These are phyloP conservation scores for Callimorpha dominula DNA, from an alignment of 2,888 invertebrate species.

Conservation along the genomic window DNA sequence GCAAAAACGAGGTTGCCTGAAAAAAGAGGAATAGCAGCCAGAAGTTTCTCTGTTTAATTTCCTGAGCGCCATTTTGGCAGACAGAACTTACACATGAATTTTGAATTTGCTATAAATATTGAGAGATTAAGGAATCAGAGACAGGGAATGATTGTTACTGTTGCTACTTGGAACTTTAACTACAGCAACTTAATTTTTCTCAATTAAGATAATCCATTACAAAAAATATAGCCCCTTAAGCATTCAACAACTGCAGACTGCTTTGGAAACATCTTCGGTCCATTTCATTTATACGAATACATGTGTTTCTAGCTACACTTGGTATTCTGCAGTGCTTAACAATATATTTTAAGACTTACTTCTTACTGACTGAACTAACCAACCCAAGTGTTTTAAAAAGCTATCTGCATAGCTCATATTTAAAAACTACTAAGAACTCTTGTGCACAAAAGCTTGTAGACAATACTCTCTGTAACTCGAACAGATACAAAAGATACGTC, in stretches of 20 bases:
- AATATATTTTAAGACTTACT: not conserved
- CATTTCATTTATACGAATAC: not conserved
- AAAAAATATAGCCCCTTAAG: not conserved
- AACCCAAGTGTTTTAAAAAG: not conserved
- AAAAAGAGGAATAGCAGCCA: conserved; percentile 29
- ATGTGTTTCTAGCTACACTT: not conserved
- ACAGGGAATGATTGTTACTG: not conserved
- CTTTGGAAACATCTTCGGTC: not conserved
- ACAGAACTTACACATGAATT: conserved; percentile 43
- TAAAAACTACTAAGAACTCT: not conserved
- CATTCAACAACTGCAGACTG: not conserved
- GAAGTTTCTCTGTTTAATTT: conserved; percentile 65
- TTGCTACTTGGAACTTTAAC: not conserved
- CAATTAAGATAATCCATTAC: not conserved
- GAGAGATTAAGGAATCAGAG: conserved; percentile 2
- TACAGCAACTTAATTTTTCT: not conserved
- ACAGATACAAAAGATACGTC: not conserved
- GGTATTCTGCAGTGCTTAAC: no score
- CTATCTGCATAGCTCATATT: not conserved
- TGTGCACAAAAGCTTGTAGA: not conserved
- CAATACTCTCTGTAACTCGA: not conserved
- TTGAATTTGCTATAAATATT: conserved; percentile 23
- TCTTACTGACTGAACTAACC: not conserved
- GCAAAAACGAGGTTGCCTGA: conserved; percentile 39
- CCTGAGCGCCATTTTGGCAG: conserved; percentile 58